Evolutionary conservation across 92 coral and sea anemone species (phyloP), one percentile per base, ranked within the genome.

Genomic region (Epizoanthus ramosus): DNA sequence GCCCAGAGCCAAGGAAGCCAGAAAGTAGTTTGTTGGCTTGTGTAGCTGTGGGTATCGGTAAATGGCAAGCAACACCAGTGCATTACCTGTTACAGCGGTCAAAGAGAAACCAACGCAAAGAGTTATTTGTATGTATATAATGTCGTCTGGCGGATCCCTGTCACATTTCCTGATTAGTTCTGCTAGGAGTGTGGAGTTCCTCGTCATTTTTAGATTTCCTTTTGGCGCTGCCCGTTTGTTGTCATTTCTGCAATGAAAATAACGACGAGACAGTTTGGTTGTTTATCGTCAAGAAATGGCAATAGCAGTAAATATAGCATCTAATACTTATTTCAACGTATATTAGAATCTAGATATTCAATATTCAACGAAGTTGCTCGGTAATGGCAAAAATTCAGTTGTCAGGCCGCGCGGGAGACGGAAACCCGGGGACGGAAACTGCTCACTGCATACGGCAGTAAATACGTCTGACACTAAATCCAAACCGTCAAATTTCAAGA

Each of bases 1-100:
- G 5, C 71, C 82, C 22, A 77, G 45, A 19, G 82, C 82, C 23
- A 77, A 41, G 24, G 82, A 77, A 9, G 82, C 68, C 3, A 77
- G 70, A 23, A 77, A 77, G 59, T 77, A 77, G 45, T 77, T 77
- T 52, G 82, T 77, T 18, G 82, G 82, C 28, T 77, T 77, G 16
- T 77, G 82, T n/a, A 77, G 71, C 23, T 77, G 71, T 19, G 70
- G 82, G 18, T 77, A 77, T 6, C 19, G 63, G 71, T 17, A 77
- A 69, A 77, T 61, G 22, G 71, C 82, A 45, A 77, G 52, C 82
- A 77, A 33, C 0, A 77, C 82, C 23, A 77, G 52, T 8, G 71
- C 70, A 28, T 77, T 77, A 23, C 82, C 82, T n/a, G 59, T 61
- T 4, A 77, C 7, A 41, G 71, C 57, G 25, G 52, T 39, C 24